Base-by-base conservation (phyloP, 2,113 vertebrate genomes). In the Pica pica region DNA sequence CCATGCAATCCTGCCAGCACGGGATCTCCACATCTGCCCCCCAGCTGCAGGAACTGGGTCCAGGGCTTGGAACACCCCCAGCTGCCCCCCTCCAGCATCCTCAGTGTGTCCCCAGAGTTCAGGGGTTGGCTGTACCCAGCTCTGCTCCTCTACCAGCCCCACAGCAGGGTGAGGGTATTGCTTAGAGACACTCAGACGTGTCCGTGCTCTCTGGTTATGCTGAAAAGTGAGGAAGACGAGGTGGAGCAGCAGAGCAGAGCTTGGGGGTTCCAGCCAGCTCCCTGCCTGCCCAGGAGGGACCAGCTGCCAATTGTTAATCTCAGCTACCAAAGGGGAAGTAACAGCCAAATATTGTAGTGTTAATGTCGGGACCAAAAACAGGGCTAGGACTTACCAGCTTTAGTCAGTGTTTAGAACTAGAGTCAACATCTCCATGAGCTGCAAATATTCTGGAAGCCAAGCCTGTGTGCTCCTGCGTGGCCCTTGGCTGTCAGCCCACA, bases 151-250 rank as follows among this genome's bases (percentile, higher is more conserved):
- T 75, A 6, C 60, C 60, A 84, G 89, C 21, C 52, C 77, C 73
- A 16, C 23, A 33, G 77, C 46, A 46, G 41, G 84, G 78, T 55
- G 53, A 79, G 75, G 56, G 64, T 94, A 95, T 96, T 96, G 96
- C 96, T 96, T 64, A 77, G 84, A 61, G 75, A 71, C 55, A 61
- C 10, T 7, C 42, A 65, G 61, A 3, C 0, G 3, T 18, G 59
- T 18, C 55, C 1, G 0, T 35, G 64, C 64, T 75, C 91, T 83
- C 76, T 63, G 68, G 35, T 71, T 55, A 50, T 37, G 64, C 55
- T 77, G 90, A 70, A 52, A 74, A 12, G 31, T 35, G 42, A 95
- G 95, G 95, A 96, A 96, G 92, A 97, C 90, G 4, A 70, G 44
- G n/a, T 53, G n/a, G 52, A 81, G 76, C 56, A 42, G 31, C 67